Conservation (phyloP, 2,797 vertebrate species). For the Tenualosa thibaudeaui region DNA sequence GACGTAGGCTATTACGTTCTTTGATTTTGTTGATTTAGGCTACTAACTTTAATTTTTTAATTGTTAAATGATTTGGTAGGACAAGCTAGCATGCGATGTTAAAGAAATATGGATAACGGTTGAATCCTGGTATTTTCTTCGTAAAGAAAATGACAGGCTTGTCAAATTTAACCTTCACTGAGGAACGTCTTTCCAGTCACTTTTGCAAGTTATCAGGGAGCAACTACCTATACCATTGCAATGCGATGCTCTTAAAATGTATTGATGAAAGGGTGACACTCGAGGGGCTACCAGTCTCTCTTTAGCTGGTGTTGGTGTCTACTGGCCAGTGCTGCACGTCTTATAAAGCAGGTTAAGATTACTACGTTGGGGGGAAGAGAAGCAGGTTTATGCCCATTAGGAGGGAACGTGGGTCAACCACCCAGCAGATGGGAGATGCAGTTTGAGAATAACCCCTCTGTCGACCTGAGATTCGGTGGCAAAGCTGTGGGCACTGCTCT, state of each 20-base stretch:
- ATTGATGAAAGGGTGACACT: neutral
- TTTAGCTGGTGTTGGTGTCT: neutral
- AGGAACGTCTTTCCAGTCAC: neutral
- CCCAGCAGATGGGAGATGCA: slow-evolving; percentile 78
- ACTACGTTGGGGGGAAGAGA: slow-evolving; percentile 49
- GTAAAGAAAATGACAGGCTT: no score
- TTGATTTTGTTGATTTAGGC: neutral
- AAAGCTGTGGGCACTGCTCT: slow-evolving; percentile 77
- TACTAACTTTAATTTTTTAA: neutral
- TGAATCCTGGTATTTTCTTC: no score
- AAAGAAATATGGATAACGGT: no score
- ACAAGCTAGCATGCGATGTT: no score
- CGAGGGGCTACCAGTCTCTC: neutral
- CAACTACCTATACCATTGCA: neutral
- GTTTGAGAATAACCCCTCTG: slow-evolving; percentile 70
- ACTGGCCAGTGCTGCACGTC: neutral
- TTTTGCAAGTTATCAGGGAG: neutral
- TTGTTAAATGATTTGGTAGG: neutral
- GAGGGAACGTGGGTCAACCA: slow-evolving; percentile 70
- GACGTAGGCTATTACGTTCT: no score
- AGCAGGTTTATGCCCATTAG: slow-evolving; percentile 75
- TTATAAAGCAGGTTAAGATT: slow-evolving; percentile 30
- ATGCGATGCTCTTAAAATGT: neutral
- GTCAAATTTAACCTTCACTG: neutral
- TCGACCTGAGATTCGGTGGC: slow-evolving; percentile 71